Evolutionary conservation across 1,140 invertebrate genomes (phyloP), one percentile per base, ranked within the genome.

Genomic region (Cataglyphis hispanica): DNA sequence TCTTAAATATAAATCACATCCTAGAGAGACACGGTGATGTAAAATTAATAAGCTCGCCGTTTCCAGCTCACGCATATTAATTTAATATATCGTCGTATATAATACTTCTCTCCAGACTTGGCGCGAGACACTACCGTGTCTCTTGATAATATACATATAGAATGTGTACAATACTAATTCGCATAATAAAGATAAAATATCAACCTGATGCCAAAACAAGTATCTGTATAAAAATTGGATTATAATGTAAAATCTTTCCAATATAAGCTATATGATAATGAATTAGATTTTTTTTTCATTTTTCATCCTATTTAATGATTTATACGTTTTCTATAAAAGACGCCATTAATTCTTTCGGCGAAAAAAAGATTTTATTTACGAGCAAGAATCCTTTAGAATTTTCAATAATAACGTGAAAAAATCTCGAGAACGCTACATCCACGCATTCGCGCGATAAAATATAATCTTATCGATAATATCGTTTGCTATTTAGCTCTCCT

Each of bases 151-250:
- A 31, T 31, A 31, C 31, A 31, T 31, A 50, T 22, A n/a, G 50
- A 74, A n/a, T 72, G 50, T 40, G 31, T 40, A 66, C 64, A 69
- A 75, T 46, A 50, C 37, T 63, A 37, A 46, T 85, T 77, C 69
- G 67, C 31, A 63, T 85, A 77, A 66, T 80, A 85, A 78, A 85
- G 63, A 56, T 31, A 37, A 64, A 64, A 58, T 83, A 83, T 66
- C 43, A 58, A 60, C 25, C 27, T 6, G 25, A 3, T 43, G 31
- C 19, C 19, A 10, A 27, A 61, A 50, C 25, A 67, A 75, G 60
- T 74, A 84, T 76, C 16, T 13, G 3, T 5, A 46, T 1, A 53
- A 63, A 25, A 66, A 22, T 61, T 10, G 1, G 60, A 64, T 27
- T 50, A 5, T 50, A 50, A 50, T 37, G 25, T 70, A 70, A 72